phyloP scores from a whole-genome alignment of 1,140 invertebrate species.

The Halictus rubicundus region DNA sequence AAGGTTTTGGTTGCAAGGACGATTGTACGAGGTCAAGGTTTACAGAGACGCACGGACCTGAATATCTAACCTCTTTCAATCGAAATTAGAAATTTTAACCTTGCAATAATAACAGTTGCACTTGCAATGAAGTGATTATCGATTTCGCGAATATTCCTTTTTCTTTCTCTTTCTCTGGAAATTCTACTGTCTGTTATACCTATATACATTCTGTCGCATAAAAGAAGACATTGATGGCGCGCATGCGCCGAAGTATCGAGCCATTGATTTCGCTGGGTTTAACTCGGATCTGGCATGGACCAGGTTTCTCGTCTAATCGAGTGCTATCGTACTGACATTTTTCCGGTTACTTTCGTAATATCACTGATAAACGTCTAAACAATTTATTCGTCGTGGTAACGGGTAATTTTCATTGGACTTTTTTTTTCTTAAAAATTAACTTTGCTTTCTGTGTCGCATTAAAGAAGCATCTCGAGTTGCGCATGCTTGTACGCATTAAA shows the following conservation, averaged over 20 bases:
- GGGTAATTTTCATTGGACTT: too few species aligned
- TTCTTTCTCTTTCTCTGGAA: constrained; percentile 10
- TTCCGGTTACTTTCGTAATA: background rate
- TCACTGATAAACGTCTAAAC: background rate
- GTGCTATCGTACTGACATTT: constrained; percentile 39
- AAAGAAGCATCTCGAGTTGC: constrained; percentile 22
- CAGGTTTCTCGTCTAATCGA: constrained; percentile 48
- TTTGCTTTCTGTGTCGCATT: constrained; percentile 38
- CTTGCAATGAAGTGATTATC: constrained; percentile 5
- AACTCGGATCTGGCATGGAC: constrained; percentile 50
- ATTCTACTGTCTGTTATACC: constrained; percentile 16
- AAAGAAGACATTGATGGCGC: constrained; percentile 21
- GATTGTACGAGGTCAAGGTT: constrained; percentile 59
- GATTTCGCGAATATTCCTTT: constrained; percentile 38
- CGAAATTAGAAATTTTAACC: background rate
- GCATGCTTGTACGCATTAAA: constrained; percentile 42
- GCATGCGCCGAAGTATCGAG: constrained; percentile 51
- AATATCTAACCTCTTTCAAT: constrained; percentile 8
- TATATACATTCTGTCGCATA: constrained; percentile 56
- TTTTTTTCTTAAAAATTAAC: constrained; percentile 24
- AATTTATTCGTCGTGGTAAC: background rate
- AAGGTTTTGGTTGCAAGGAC: constrained; percentile 1
- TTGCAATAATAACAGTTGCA: background rate
- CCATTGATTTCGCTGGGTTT: constrained; percentile 38
- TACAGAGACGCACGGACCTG: constrained; percentile 11